Conservation (phyloP, 2,888 invertebrate genomes). For the Caenorhabditis becei region DNA sequence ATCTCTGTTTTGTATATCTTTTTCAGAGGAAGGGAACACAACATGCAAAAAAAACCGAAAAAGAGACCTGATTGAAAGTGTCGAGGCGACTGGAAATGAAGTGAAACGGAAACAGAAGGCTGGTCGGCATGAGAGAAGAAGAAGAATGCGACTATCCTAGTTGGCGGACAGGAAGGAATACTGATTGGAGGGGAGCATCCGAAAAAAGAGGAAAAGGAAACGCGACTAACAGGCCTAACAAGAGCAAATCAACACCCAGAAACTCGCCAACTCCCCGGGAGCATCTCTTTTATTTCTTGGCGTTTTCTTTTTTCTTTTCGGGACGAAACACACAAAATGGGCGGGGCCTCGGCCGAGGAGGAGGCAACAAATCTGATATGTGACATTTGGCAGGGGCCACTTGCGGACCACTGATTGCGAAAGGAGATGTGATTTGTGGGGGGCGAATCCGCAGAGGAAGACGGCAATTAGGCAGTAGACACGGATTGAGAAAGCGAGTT, state of each 20-base stretch:
- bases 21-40: no score
- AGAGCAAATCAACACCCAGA: constrained; percentile 50
- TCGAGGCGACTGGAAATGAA: constrained; percentile 63
- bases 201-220: constrained; percentile 35
- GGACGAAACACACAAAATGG: constrained; percentile 6
- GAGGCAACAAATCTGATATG: constrained; percentile 47
- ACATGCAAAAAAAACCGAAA: constrained; percentile 1
- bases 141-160: background rate
- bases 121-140: constrained; percentile 44
- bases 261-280: background rate
- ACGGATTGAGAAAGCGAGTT: background rate
- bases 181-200: constrained; percentile 36
- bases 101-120: constrained; percentile 65
- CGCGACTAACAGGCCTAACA: constrained; percentile 45
- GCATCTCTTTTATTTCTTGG: constrained; percentile 44
- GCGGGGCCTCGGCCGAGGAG: constrained; percentile 20
- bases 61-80: constrained; percentile 63
- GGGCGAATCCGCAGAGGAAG: constrained; percentile 14
- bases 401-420: constrained; percentile 48
- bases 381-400: constrained; percentile 40
- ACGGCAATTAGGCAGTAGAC: constrained; percentile 17
- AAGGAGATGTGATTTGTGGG: constrained; percentile 27
- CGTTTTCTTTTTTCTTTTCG: constrained; percentile 29
- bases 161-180: constrained; percentile 31
- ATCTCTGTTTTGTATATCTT: background rate